A percentile compares a stretch with the other conserved stretches of the same genome.
Conservation (phyloP, 1,140 invertebrate genomes). For the Myzus persicae region DNA sequence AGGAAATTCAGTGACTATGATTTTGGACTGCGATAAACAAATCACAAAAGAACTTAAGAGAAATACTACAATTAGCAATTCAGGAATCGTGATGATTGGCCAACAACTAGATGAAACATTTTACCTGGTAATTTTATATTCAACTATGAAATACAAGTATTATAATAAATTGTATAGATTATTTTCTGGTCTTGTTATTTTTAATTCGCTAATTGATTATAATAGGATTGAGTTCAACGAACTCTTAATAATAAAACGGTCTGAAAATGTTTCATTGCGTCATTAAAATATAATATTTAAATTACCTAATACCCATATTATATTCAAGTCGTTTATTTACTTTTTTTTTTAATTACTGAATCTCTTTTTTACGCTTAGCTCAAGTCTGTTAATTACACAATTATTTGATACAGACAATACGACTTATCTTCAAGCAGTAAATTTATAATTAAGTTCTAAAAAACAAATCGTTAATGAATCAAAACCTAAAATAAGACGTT, state of each 20-base stretch:
- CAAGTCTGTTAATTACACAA: not conserved
- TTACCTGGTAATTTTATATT: conserved; percentile 68
- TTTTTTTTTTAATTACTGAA: not conserved
- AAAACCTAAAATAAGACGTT: not conserved
- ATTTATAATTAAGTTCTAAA: not conserved
- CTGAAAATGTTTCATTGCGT: not conserved
- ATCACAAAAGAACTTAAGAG: conserved; percentile 71
- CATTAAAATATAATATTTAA: not conserved
- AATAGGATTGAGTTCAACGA: not conserved
- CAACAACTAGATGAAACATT: conserved; percentile 73
- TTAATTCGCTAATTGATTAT: not conserved
- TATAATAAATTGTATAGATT: not conserved
- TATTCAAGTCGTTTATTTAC: not conserved
- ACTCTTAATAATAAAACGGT: not conserved
- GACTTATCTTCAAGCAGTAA: not conserved
- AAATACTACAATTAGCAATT: conserved; percentile 69
- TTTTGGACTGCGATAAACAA: conserved; percentile 74
- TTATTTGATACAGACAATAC: not conserved
- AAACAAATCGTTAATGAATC: not conserved
- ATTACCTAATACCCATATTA: not conserved
- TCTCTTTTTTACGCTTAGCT: not conserved
- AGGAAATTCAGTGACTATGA: conserved; percentile 76
- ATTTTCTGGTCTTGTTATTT: not conserved
- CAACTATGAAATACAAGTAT: not conserved
- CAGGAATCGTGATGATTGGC: conserved; percentile 77